Percentiles rank a stretch among this genome's conserved stretches.
Evolutionary conservation across 2,113 vertebrate genomes (phyloP).

Genomic region (Fulica atra): DNA sequence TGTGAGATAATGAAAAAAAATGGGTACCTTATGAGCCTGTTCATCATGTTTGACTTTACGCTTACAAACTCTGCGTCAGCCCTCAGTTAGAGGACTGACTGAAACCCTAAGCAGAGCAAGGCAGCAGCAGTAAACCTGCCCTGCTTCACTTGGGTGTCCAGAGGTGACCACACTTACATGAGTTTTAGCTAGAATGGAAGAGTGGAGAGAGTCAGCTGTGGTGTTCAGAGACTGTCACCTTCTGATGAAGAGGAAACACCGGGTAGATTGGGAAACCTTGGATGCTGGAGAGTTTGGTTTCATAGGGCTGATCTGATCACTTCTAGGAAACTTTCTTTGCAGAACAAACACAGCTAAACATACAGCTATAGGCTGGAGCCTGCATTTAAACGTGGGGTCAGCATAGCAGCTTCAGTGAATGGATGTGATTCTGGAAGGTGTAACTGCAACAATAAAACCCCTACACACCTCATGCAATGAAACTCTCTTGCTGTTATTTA

Average conservation of each 20-base stretch:
- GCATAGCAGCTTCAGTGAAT: background rate
- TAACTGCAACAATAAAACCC: background rate
- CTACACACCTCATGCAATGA: accelerated
- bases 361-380: background rate
- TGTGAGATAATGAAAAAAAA: background rate
- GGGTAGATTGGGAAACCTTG: background rate
- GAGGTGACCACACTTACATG: background rate
- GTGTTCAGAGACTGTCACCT: background rate
- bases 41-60: accelerated
- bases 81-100: background rate
- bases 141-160: background rate
- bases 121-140: background rate
- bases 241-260: background rate
- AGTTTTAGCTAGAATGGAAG: background rate
- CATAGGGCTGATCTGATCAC: background rate
- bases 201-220: background rate
- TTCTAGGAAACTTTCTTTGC: background rate
- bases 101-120: background rate
- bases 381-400: background rate
- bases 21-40: accelerated
- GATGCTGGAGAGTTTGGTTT: background rate
- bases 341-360: too few species aligned
- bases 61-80: background rate
- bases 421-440: background rate
- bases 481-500: background rate